Percentiles rank a stretch among this genome's conserved stretches.
These are phyloP conservation scores for Papilio polyxenes DNA, from an alignment of 1,140 invertebrate species.

Conservation along the genomic window DNA sequence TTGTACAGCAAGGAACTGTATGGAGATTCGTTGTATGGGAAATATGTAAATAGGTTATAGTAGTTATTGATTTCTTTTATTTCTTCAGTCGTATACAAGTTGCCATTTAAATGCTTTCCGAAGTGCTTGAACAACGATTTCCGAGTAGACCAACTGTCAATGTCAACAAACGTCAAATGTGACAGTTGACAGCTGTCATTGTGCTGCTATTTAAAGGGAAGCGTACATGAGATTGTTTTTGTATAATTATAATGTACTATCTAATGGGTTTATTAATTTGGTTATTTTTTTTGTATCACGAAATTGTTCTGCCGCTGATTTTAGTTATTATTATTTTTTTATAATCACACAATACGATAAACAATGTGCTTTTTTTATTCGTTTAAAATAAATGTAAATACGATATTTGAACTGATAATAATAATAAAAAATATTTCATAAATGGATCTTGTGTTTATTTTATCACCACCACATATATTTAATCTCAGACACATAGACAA, in stretches of 20 bases:
- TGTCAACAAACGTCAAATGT: slow-evolving; percentile 15
- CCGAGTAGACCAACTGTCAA: slow-evolving; percentile 12
- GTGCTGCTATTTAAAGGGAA: slow-evolving; percentile 46
- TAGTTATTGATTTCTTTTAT: slow-evolving; percentile 60
- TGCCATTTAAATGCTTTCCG: slow-evolving; percentile 52
- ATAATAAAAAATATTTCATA: slow-evolving; percentile 79
- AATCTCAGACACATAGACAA: background rate
- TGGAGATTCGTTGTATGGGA: background rate
- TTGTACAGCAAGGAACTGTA: slow-evolving; percentile 15
- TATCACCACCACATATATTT: background rate
- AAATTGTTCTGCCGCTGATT: slow-evolving; percentile 59
- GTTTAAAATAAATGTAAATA: slow-evolving; percentile 79
- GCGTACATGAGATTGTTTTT: slow-evolving; percentile 68
- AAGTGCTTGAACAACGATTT: slow-evolving; percentile 16
- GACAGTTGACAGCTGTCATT: slow-evolving; percentile 21
- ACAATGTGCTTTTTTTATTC: slow-evolving; percentile 74
- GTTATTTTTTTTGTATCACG: slow-evolving; percentile 61
- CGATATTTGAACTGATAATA: slow-evolving; percentile 80
- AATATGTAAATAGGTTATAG: slow-evolving; percentile 46
- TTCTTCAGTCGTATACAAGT: slow-evolving; percentile 63
- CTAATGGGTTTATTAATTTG: slow-evolving; percentile 60
- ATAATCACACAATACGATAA: slow-evolving; percentile 62
- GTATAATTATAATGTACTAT: slow-evolving; percentile 56
- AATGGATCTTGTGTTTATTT: slow-evolving; percentile 62
- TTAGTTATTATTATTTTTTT: slow-evolving; percentile 64